These are phyloP conservation scores for Anthophora plumipes DNA, from an alignment of 2,888 invertebrate species.

Conservation along the genomic window DNA sequence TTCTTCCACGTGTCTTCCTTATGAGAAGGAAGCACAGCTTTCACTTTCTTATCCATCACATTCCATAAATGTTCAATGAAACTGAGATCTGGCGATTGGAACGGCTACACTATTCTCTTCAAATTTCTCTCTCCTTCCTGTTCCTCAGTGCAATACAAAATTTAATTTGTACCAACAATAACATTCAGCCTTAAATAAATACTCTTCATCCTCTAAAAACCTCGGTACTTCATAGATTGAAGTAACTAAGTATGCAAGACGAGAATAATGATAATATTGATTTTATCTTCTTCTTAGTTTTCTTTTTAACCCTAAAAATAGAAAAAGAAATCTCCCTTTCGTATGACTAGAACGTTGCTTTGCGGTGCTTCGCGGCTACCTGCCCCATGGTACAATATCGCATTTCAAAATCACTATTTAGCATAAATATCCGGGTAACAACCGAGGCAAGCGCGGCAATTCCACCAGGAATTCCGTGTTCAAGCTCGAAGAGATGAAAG, in stretches of 20 bases:
- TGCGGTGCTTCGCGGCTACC: not conserved
- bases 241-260: not conserved
- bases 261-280: conserved; percentile 4
- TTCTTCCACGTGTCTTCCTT: too few species aligned
- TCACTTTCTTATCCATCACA: too few species aligned
- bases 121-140: too few species aligned
- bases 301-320: conserved; percentile 1
- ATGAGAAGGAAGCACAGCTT: too few species aligned
- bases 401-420: conserved; percentile 81
- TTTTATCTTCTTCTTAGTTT: not conserved
- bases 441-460: conserved; percentile 60
- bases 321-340: not conserved
- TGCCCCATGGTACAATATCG: conserved; percentile 68
- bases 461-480: conserved; percentile 56
- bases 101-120: too few species aligned
- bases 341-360: conserved; percentile 8
- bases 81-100: too few species aligned
- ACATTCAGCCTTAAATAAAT: too few species aligned
- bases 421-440: conserved; percentile 77
- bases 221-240: too few species aligned
- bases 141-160: too few species aligned
- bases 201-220: too few species aligned
- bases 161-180: too few species aligned
- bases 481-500: conserved; percentile 35
- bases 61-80: too few species aligned